Conservation (phyloP, 2,888 invertebrate genomes). For the Scaptodrosophila latifasciaeformis region DNA sequence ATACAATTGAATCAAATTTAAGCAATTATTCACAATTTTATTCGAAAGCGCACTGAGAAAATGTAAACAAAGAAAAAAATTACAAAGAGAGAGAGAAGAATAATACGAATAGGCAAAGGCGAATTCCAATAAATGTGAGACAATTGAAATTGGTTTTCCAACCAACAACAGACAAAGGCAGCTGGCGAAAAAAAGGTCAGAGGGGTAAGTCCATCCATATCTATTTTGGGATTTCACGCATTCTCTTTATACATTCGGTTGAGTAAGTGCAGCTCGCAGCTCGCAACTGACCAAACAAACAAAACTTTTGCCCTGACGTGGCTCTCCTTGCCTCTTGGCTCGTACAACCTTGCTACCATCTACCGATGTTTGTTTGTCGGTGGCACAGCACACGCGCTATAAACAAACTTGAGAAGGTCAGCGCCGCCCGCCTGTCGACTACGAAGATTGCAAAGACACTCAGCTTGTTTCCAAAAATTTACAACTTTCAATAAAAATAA, state of each 20-base stretch:
- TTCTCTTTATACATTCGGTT: too few relatives aligned
- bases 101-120: conserved; percentile 3
- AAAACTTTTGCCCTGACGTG: conserved; percentile 46
- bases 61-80: neutral
- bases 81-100: neutral
- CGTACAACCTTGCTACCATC: too few relatives aligned
- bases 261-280: too few relatives aligned
- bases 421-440: conserved; percentile 23
- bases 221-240: too few relatives aligned
- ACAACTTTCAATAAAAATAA: conserved; percentile 49
- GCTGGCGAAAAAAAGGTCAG: too few relatives aligned
- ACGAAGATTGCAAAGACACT: conserved; percentile 23
- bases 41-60: conserved; percentile 20
- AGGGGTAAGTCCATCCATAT: too few relatives aligned
- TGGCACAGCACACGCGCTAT: conserved; percentile 1
- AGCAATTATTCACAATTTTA: conserved; percentile 56
- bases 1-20: conserved; percentile 59
- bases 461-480: conserved; percentile 43
- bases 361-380: conserved; percentile 3
- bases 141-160: conserved; percentile 9
- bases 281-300: conserved; percentile 43
- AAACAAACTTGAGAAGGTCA: conserved; percentile 62
- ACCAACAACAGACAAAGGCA: too few relatives aligned
- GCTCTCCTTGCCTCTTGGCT: conserved; percentile 3
- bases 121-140: conserved; percentile 7